Evolutionary conservation across 2,113 vertebrate genomes (phyloP).

Genomic region (Gambusia affinis): DNA sequence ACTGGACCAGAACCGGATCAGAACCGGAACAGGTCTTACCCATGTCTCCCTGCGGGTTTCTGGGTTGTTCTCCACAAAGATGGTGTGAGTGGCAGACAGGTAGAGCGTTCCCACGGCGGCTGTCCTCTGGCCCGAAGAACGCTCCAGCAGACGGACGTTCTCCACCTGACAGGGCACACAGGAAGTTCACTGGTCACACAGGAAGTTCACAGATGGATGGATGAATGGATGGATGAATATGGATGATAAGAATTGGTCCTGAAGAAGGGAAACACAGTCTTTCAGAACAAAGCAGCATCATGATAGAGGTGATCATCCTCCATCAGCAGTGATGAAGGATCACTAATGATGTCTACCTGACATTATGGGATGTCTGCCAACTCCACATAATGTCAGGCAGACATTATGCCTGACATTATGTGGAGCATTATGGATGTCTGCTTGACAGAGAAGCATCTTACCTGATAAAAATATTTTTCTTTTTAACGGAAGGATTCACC

Average conservation of each 20-base stretch:
- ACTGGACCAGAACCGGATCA: not conserved
- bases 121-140: constrained; percentile 85
- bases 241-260: too few species aligned
- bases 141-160: constrained; percentile 89
- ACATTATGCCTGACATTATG: too few species aligned
- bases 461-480: not conserved
- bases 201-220: too few species aligned
- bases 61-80: constrained; percentile 92
- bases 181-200: too few species aligned
- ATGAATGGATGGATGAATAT: too few species aligned
- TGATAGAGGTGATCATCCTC: too few species aligned
- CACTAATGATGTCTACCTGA: too few species aligned
- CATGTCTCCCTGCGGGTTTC: constrained; percentile 94
- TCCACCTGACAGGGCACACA: constrained; percentile 83
- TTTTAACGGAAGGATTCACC: not conserved
- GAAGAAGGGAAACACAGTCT: too few species aligned
- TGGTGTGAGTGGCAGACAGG: constrained; percentile 94
- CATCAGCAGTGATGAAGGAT: too few species aligned
- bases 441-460: not conserved
- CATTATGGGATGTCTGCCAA: not conserved
- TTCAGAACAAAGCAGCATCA: too few species aligned
- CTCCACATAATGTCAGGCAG: too few species aligned
- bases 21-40: constrained; percentile 75
- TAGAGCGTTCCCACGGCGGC: constrained; percentile 88
- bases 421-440: not conserved